Evolutionary conservation across 2,888 invertebrate genomes (phyloP).

Genomic region (Lochmaea capreae): DNA sequence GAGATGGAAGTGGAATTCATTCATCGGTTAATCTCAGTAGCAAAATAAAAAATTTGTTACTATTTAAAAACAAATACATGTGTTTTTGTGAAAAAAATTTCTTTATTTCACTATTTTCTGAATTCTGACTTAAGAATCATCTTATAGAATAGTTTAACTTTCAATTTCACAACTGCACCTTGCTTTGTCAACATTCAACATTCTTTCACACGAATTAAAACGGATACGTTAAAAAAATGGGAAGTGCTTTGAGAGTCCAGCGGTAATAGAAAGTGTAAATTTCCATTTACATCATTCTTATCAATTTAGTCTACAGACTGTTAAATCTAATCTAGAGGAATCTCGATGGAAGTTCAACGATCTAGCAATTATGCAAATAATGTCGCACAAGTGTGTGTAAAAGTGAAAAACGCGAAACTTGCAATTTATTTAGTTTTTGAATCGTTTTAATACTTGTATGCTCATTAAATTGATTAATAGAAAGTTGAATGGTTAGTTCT

Average conservation of each 20-base stretch:
- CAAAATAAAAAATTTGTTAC: neutral
- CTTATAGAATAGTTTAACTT: neutral
- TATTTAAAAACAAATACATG: too few species aligned
- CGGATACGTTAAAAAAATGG: neutral
- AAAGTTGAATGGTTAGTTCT: conserved; percentile 6
- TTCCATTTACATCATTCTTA: conserved; percentile 6
- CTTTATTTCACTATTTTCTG: neutral
- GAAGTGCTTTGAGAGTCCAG: neutral
- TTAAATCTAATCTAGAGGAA: conserved; percentile 3
- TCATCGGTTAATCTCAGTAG: neutral
- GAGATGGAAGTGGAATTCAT: conserved; percentile 4
- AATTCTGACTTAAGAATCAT: too few species aligned
- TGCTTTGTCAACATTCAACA: neutral
- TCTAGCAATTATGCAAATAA: conserved; percentile 27
- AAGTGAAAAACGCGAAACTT: conserved; percentile 14
- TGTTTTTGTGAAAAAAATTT: too few species aligned
- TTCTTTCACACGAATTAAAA: neutral
- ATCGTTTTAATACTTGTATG: conserved; percentile 2
- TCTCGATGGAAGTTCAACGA: conserved; percentile 12
- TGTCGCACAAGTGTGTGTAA: conserved; percentile 12
- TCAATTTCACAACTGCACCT: neutral
- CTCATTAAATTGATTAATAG: conserved; percentile 13
- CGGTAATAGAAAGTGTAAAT: conserved; percentile 3
- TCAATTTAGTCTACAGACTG: conserved; percentile 5
- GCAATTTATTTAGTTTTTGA: neutral